Evolutionary conservation across 2,797 vertebrate genomes (phyloP), one percentile per base, ranked within the genome.

Genomic region (Phaenicophaeus curvirostris): DNA sequence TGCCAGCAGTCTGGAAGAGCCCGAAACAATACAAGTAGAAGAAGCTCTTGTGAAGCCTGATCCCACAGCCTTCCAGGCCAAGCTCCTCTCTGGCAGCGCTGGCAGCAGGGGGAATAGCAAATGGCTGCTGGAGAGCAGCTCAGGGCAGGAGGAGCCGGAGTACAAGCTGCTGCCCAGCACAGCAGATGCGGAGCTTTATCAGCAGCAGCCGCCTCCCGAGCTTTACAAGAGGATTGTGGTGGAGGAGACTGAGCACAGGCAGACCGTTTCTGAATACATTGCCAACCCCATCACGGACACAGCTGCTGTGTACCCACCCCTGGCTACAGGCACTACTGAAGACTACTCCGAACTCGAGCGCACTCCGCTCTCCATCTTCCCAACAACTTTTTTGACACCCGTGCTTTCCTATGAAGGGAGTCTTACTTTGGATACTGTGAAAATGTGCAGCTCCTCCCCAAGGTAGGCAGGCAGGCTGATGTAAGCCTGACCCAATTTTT

Each of bases 401-500:
- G 24, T 89, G 25, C 67, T 90, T 13, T 19, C 95, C 81, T 85
- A 61, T 3, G 93, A 93, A 20, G 98, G 98, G 48, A 98, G 95
- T 27, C 94, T 99, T 30, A 99, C 98, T 21, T 80, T 99, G 92
- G 99, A 99, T 3, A 61, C 82, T 0, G 98, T 99, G 41, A 99
- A 97, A 93, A 98, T 99, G 12, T 97, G 98, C 61, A 96, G 96
- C 66, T 95, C 98, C 44, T 95, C 98, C 42, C 78, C 39, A 0
- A 37, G 75, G 25, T 79, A 96, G 89, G 55, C 1, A 1, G 18
- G 1, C n/a, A 4, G 44, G 37, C 31, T 0, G 25, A 5, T 1
- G 3, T 0, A 7, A 46, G 63, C 35, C 63, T 2, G 1, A 37
- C 62, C n/a, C 16, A 0, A 9, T 4, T 6, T 24, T 39, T 31